These are phyloP conservation scores for Apteryx owenii DNA, from an alignment of 2,113 vertebrate genomes.

Conservation along the genomic window DNA sequence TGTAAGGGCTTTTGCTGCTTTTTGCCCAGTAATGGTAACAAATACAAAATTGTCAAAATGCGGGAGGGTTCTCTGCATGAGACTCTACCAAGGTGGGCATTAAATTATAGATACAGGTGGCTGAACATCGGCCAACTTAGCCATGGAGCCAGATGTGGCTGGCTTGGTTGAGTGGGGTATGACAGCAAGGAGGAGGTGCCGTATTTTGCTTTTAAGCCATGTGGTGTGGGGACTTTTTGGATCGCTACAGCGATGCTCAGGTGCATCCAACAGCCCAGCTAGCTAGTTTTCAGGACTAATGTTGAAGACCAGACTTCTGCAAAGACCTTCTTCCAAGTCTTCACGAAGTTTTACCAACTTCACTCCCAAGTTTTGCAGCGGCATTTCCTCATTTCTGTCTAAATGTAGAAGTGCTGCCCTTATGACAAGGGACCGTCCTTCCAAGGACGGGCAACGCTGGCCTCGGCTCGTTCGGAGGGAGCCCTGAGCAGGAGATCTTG, in stretches of 20 bases:
- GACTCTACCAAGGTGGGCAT: neutral
- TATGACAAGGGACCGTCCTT: too few species aligned
- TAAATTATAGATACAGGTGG: neutral
- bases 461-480: neutral
- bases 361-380: neutral
- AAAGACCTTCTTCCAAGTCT: neutral
- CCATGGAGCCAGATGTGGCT: neutral
- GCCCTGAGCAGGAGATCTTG: neutral
- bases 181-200: neutral
- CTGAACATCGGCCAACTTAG: neutral
- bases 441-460: neutral
- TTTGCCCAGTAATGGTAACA: neutral
- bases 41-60: neutral
- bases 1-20: conserved; percentile 78
- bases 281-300: neutral
- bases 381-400: neutral
- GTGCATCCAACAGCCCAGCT: fast-evolving
- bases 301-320: neutral
- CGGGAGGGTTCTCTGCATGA: neutral
- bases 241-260: neutral
- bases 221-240: neutral
- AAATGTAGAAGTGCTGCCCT: too few species aligned
- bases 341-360: neutral
- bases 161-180: neutral
- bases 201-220: fast-evolving